Conservation (phyloP, 2,797 vertebrate genomes). For the Sebastes trivittatus region DNA sequence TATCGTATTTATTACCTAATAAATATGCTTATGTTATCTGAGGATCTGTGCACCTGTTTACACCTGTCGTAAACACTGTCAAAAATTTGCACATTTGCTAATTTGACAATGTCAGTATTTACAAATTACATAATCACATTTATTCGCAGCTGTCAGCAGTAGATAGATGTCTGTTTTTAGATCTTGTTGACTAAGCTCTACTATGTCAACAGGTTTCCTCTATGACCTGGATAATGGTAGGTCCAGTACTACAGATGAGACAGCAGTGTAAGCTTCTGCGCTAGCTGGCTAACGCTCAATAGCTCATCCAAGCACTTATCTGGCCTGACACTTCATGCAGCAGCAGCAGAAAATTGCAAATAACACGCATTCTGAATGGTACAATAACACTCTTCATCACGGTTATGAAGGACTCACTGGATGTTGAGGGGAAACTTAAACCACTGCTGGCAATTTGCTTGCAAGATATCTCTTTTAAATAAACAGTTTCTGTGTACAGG, state of each 20-base stretch:
- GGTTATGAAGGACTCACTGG: conserved; percentile 4
- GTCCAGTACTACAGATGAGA: conserved; percentile 59
- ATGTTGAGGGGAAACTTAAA: neutral
- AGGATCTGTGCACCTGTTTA: neutral
- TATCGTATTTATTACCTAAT: neutral
- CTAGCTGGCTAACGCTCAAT: conserved; percentile 36
- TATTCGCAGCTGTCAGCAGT: conserved; percentile 36
- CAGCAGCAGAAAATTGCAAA: conserved; percentile 54
- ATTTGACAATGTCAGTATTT: conserved; percentile 11
- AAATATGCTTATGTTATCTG: neutral
- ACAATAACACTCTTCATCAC: conserved; percentile 4
- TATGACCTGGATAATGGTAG: conserved; percentile 71
- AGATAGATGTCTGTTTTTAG: conserved; percentile 27
- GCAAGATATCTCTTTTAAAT: neutral
- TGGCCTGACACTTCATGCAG: conserved; percentile 49
- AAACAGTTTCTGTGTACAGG: neutral
- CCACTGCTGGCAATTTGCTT: neutral
- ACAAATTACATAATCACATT: conserved; percentile 4
- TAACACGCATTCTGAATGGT: conserved; percentile 23
- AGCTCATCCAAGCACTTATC: conserved; percentile 49
- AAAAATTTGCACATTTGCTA: neutral
- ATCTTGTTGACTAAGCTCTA: conserved; percentile 58
- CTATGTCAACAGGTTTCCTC: conserved; percentile 72
- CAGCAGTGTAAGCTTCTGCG: conserved; percentile 55
- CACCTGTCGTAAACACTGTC: neutral